A percentile compares a stretch with the other conserved stretches of the same genome.
Evolutionary conservation across 2,113 vertebrate genomes (phyloP).

Genomic region (Synchiropus splendidus): DNA sequence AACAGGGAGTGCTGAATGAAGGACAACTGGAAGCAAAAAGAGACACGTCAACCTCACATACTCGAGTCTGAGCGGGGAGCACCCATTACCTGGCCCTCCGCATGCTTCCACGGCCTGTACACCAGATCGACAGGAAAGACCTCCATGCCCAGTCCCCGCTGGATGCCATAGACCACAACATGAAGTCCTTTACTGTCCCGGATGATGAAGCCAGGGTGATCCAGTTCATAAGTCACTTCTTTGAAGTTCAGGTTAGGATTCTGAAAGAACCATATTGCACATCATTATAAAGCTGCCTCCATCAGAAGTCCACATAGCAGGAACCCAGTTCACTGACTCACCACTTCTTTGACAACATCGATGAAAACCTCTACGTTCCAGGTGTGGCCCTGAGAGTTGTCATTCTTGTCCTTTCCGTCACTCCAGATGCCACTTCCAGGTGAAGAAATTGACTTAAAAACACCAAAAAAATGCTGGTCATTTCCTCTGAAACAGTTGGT

Average conservation of each 20-base stretch:
- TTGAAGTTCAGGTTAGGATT: slow-evolving; percentile 96
- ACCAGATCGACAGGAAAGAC: slow-evolving; percentile 96
- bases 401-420: slow-evolving; percentile 96
- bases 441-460: slow-evolving; percentile 82
- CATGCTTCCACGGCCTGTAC: slow-evolving; percentile 96
- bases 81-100: slow-evolving; percentile 85
- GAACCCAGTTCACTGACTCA: slow-evolving; percentile 49
- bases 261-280: slow-evolving; percentile 46
- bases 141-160: slow-evolving; percentile 90
- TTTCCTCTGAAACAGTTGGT: no score
- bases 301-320: no score
- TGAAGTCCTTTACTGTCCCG: slow-evolving; percentile 95
- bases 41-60: not conserved
- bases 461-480: no score
- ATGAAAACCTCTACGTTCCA: slow-evolving; percentile 99
- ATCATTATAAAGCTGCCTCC: not conserved
- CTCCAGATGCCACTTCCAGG: slow-evolving; percentile 98
- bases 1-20: slow-evolving; percentile 97
- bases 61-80: no score
- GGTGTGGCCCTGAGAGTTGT: slow-evolving; percentile 85
- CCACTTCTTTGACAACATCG: slow-evolving; percentile 94
- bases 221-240: slow-evolving; percentile 95
- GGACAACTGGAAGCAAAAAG: slow-evolving; percentile 71
- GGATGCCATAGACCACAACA: slow-evolving; percentile 94
- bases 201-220: slow-evolving; percentile 91